These are phyloP conservation scores for Troilus luridus DNA, from an alignment of 2,888 invertebrate species.

Conservation along the genomic window DNA sequence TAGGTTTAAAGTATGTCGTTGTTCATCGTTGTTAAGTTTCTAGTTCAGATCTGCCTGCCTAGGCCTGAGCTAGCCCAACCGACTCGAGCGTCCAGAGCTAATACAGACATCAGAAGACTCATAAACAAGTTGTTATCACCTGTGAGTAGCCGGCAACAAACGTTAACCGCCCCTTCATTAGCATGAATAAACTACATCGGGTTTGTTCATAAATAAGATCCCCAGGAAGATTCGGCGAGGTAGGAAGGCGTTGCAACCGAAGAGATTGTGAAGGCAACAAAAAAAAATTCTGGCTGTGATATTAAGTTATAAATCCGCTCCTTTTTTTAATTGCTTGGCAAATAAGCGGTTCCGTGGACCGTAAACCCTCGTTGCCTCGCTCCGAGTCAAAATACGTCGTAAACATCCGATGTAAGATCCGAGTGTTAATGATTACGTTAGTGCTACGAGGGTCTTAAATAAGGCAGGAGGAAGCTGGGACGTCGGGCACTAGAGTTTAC, in stretches of 20 bases:
- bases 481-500: conserved; percentile 18
- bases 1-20: background rate
- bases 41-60: background rate
- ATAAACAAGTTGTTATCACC: conserved; percentile 37
- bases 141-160: conserved; percentile 24
- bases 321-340: conserved; percentile 49
- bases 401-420: conserved; percentile 28
- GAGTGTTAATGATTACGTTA: conserved; percentile 50
- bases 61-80: background rate
- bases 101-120: conserved; percentile 7
- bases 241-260: background rate
- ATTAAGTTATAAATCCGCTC: conserved; percentile 48
- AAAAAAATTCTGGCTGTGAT: background rate
- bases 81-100: background rate
- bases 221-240: background rate
- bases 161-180: conserved; percentile 30
- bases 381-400: conserved; percentile 40
- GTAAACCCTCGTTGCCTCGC: conserved; percentile 28
- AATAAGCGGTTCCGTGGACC: conserved; percentile 45
- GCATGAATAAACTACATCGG: conserved; percentile 26
- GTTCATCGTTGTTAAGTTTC: background rate
- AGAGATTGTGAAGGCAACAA: background rate
- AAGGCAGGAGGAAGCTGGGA: background rate
- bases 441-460: background rate
- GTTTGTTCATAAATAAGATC: conserved; percentile 40